Percentiles rank a stretch among this genome's conserved stretches.
These are phyloP conservation scores for Drosophila lini DNA, from an alignment of 1,140 invertebrate species.

Conservation along the genomic window DNA sequence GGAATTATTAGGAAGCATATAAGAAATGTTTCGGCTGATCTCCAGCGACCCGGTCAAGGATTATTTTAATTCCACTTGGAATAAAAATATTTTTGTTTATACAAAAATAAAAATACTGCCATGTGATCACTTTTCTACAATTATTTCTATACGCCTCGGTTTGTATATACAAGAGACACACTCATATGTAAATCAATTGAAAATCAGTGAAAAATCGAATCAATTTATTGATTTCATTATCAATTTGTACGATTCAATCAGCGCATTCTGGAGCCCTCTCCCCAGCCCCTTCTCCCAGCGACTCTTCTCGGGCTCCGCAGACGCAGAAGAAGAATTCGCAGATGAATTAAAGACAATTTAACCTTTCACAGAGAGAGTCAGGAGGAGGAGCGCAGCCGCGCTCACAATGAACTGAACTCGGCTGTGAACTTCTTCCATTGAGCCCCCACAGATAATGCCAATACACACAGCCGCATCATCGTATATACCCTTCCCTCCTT, in stretches of 20 bases:
- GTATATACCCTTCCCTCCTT: constrained; percentile 24
- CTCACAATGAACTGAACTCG: constrained; percentile 78
- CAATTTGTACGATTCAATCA: constrained; percentile 71
- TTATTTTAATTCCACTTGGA: constrained; percentile 11
- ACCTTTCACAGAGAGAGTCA: constrained; percentile 58
- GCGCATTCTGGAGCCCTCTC: constrained; percentile 8
- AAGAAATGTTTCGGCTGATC: constrained; percentile 30
- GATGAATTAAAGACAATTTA: constrained; percentile 81
- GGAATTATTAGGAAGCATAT: constrained; percentile 12
- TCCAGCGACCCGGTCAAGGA: constrained; percentile 14
- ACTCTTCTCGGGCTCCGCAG: constrained; percentile 28
- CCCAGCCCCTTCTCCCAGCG: constrained; percentile 14
- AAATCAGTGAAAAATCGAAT: constrained; percentile 45
- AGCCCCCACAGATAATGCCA: constrained; percentile 58
- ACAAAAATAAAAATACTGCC: constrained; percentile 13
- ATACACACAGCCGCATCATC: constrained; percentile 22
- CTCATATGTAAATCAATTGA: constrained; percentile 29
- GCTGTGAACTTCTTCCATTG: constrained; percentile 79
- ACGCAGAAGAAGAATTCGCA: constrained; percentile 68
- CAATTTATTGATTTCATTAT: constrained; percentile 73
- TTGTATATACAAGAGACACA: not conserved
- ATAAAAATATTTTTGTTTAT: constrained; percentile 50
- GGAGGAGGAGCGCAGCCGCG: constrained; percentile 24
- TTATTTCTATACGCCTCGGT: constrained; percentile 6
- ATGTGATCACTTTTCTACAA: constrained; percentile 15